Percentiles rank a stretch among this genome's conserved stretches.
These are phyloP conservation scores for Cheiracanthium punctorium DNA, from an alignment of 2,888 invertebrate species.

Conservation along the genomic window DNA sequence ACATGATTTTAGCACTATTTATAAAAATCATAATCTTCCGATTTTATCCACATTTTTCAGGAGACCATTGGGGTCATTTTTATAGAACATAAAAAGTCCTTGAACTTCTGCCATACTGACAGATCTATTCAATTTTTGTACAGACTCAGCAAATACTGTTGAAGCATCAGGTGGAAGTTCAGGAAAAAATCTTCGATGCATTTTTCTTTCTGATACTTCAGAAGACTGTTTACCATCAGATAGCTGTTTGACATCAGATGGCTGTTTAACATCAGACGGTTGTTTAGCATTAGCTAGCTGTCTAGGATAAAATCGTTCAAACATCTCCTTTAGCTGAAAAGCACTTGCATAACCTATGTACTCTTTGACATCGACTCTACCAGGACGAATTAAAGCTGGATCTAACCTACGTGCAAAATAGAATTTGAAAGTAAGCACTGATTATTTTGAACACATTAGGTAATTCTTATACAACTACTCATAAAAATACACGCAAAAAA, in stretches of 20 bases:
- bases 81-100: constrained; percentile 95
- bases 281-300: too few species aligned
- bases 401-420: constrained; percentile 84
- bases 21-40: constrained; percentile 81
- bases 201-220: constrained; percentile 93
- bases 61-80: constrained; percentile 82
- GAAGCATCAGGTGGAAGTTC: constrained; percentile 78
- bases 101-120: constrained; percentile 96
- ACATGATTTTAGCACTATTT: too few species aligned
- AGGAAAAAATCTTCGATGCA: constrained; percentile 92
- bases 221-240: too few species aligned
- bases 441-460: not conserved
- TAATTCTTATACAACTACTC: not conserved
- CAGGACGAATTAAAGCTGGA: constrained; percentile 95
- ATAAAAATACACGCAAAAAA: not conserved
- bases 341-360: constrained; percentile 86
- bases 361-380: constrained; percentile 94
- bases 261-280: too few species aligned
- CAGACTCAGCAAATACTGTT: constrained; percentile 81
- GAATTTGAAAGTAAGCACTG: not conserved
- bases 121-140: constrained; percentile 77
- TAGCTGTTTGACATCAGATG: too few species aligned
- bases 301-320: too few species aligned
- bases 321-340: constrained; percentile 84
- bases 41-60: constrained; percentile 79